These are phyloP conservation scores for Baronia brevicornis DNA, from an alignment of 2,888 invertebrate species.

Conservation along the genomic window DNA sequence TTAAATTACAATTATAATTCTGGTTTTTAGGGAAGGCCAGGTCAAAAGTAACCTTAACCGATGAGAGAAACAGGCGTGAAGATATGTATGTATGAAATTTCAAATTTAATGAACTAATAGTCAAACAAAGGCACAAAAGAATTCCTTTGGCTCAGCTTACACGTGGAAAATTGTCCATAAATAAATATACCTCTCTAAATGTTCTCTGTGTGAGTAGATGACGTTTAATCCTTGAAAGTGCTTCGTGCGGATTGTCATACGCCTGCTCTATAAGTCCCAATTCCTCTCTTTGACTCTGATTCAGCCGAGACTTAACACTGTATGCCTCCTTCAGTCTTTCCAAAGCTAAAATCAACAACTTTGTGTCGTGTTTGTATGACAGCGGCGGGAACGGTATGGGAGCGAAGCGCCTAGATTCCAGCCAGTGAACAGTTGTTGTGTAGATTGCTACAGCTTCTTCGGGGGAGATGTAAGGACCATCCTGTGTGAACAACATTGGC, in stretches of 20 bases:
- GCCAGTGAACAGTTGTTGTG: constrained; percentile 99
- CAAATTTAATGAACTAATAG: no score
- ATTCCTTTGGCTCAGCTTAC: no score
- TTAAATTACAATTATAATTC: constrained; percentile 1
- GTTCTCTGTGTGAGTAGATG: constrained; percentile 98
- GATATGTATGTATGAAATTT: no score
- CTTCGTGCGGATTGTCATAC: constrained; percentile 99
- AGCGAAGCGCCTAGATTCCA: constrained; percentile 98
- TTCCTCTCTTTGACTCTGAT: constrained; percentile 99
- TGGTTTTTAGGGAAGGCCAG: not conserved
- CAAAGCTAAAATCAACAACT: constrained; percentile 95
- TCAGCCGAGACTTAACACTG: constrained; percentile 96
- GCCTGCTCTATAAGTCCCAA: constrained; percentile 99
- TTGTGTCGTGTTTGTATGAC: constrained; percentile 99
- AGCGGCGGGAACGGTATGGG: constrained; percentile 99
- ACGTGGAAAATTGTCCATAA: constrained; percentile 4
- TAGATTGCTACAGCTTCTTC: constrained; percentile 99
- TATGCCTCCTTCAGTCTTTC: constrained; percentile 98
- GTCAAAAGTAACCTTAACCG: no score
- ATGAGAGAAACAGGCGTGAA: no score
- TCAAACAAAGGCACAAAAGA: no score
- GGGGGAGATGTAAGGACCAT: constrained; percentile 99
- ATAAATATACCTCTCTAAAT: constrained; percentile 89
- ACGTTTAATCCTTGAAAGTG: constrained; percentile 98
- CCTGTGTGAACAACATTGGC: constrained; percentile 62